A percentile compares a stretch with the other conserved stretches of the same genome.
Evolutionary conservation across 2,888 invertebrate species (phyloP).

Genomic region (Tiliacea aurago): DNA sequence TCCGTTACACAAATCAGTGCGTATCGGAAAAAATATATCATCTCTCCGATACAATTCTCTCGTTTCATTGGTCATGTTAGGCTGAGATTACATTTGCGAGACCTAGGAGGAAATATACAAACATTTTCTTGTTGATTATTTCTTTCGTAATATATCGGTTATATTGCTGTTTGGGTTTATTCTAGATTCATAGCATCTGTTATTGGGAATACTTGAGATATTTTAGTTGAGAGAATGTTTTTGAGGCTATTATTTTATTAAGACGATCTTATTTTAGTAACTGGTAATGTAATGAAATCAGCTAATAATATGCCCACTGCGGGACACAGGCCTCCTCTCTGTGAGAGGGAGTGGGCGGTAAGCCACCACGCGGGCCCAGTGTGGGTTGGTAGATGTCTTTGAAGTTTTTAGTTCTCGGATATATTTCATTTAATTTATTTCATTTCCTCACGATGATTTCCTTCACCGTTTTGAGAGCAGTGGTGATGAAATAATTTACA

Average conservation of each 20-base stretch:
- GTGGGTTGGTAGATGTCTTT: too few relatives aligned
- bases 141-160: constrained; percentile 16
- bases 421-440: too few relatives aligned
- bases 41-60: constrained; percentile 66
- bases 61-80: constrained; percentile 63
- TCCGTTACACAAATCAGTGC: constrained; percentile 65
- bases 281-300: not conserved
- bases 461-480: too few relatives aligned
- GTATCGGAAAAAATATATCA: constrained; percentile 62
- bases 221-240: constrained; percentile 1
- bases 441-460: too few relatives aligned
- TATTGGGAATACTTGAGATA: constrained; percentile 8
- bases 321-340: too few relatives aligned
- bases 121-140: constrained; percentile 42
- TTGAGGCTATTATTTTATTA: too few relatives aligned
- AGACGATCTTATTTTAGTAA: not conserved
- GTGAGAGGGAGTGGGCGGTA: too few relatives aligned
- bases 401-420: too few relatives aligned
- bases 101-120: constrained; percentile 48
- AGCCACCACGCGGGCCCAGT: too few relatives aligned
- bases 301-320: too few relatives aligned
- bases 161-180: constrained; percentile 22
- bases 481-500: too few relatives aligned
- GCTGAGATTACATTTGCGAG: constrained; percentile 52
- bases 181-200: constrained; percentile 24